Base-by-base conservation (phyloP, 2,797 vertebrate genomes). In the Phalloptychus januarius region DNA sequence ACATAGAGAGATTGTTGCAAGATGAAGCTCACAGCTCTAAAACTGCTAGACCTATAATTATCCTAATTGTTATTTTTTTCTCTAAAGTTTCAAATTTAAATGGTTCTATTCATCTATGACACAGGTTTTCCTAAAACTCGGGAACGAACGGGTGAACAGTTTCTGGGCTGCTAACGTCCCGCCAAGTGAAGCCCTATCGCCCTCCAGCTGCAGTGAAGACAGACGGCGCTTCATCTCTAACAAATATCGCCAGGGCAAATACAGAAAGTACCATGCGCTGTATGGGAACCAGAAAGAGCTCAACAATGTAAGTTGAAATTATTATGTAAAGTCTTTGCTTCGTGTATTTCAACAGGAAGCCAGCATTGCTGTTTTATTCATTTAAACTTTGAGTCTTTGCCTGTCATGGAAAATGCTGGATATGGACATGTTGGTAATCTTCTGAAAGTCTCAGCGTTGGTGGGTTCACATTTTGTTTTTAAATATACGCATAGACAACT, bases 91-190 rank as follows among this genome's bases (percentile, higher is more conserved):
- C 3, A 45, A n/a, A 28, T 45, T 70, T 28, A 28, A 70, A 44
- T 45, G 10, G 25, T 6, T 45, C 40, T 70, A 28, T 28, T 70
- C 2, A 70, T 70, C n/a, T 45, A 16, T 48, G 71, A 48, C 5
- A 0, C 92, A 99, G 98, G 92, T 99, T 79, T 99, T 99, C 85
- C 88, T 95, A 69, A 85, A 92, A 81, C 86, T 99, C 0, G 97
- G 97, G 23, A 99, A 99, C 2, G 85, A 92, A 0, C 91, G 93
- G 1, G 96, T 95, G 13, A 99, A 98, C 93, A 91, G 76, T 72
- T 99, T 99, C 90, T 99, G 98, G 98, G 98, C 97, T 0, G 97
- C 97, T 31, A 99, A 98, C 0, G 91, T 99, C 5, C 98, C 98
- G 0, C 98, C 97, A 7, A 99, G 98, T 5, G 98, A 99, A 84